phyloP scores from a whole-genome alignment of 2,113 vertebrate species.

The Pimephales promelas region DNA sequence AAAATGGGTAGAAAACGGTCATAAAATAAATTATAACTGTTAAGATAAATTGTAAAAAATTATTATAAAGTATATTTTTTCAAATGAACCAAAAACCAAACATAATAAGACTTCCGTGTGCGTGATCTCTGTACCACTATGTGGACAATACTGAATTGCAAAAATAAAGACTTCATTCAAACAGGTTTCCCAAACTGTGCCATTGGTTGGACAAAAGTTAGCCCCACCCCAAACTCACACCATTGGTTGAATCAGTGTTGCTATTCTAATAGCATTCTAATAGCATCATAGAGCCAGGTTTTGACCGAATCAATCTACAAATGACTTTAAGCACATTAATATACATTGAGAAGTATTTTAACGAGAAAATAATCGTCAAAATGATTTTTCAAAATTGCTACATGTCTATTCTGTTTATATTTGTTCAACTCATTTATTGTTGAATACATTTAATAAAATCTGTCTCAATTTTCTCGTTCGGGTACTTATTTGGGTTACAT shows the following conservation, averaged over 20 bases:
- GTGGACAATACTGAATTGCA: not conserved
- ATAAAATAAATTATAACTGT: not conserved
- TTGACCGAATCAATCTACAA: not conserved
- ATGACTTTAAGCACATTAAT: not conserved
- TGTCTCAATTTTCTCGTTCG: not conserved
- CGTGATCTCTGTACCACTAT: not conserved
- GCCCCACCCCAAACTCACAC: not conserved
- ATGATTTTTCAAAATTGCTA: not conserved
- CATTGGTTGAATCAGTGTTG: not conserved
- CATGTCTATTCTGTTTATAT: not conserved
- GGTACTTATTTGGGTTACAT: not conserved
- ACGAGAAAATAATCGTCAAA: not conserved
- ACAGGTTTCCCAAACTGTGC: not conserved
- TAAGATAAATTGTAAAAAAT: not conserved
- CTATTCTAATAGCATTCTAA: not conserved
- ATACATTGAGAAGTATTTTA: not conserved
- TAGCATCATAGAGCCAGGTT: not conserved
- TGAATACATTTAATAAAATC: constrained; percentile 27
- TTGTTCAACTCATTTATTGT: not conserved
- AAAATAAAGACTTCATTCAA: constrained; percentile 10
- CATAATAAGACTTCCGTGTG: not conserved
- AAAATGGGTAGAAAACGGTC: not conserved
- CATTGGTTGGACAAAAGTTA: not conserved
- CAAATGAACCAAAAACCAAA: not conserved
- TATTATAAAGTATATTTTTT: no score